Evolutionary conservation across 1,140 invertebrate genomes (phyloP), one percentile per base, ranked within the genome.

Genomic region (Drosophila bocki): DNA sequence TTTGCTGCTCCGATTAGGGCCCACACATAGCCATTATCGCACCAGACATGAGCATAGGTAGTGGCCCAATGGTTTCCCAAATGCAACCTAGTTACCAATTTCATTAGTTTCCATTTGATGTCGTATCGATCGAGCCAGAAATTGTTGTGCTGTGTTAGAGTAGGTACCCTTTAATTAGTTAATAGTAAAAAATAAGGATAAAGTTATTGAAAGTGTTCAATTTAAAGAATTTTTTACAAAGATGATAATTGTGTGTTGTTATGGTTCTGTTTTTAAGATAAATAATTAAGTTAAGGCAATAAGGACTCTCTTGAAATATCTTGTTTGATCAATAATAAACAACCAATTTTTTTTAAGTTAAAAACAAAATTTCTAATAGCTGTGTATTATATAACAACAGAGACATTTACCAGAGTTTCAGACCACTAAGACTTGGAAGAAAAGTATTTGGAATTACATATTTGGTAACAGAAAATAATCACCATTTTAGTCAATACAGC

Each of bases 1-100:
- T 47, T 39, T 15, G 15, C 26, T 32, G 32, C 32, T 58, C 26
- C 13, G 60, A 65, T 76, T 76, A 62, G 44, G 37, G 17, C 26
- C 32, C 3, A 42, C 35, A 57, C 32, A 32, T 26, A 41, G 6
- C n/a, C 33, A 75, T 76, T 75, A 76, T 76, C 74, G 26, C 22
- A n/a, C 15, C 33, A 12, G 33, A 15, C 62, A 33, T 35, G 57
- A 65, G 39, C 39, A 19, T 33, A 64, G 56, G 22, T 33, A 11
- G 13, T 41, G 57, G 19, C 17, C 54, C 32, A 61, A 47, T 29
- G 48, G 42, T 47, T 61, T 26, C 53, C 22, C 9, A 13, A 60
- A 51, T 26, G 19, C 32, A 54, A 39, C 32, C 39, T 17, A 39
- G 26, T 29, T 26, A 33, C 11, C 26, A 29, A 2, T 26, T 39